Evolutionary conservation across 2,797 vertebrate genomes (phyloP), one percentile per base, ranked within the genome.

Genomic region (Rhadinocentrus ornatus): DNA sequence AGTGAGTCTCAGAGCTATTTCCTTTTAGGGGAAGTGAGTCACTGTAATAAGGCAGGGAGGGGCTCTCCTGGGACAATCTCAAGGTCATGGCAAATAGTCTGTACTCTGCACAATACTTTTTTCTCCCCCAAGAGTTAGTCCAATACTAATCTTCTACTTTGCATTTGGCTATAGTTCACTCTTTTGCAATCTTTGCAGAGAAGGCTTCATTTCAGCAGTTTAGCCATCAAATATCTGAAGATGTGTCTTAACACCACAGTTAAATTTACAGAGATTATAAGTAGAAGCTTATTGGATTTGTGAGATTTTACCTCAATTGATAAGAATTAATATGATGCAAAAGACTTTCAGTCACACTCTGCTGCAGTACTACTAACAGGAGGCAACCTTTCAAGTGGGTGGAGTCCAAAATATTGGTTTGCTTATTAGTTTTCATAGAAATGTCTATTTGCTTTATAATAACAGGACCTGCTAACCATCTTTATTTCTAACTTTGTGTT

Each of bases 11-110:
- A 90, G 86, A 91, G 81, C 72, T 83, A 89, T 92, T 94, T 93
- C 92, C 89, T 94, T 91, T 77, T 89, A 84, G 77, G 87, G 89
- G 86, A 89, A 90, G 87, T 93, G 93, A 95, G 80, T 94, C 92
- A 93, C 78, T 78, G 84, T 82, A 89, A 92, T 90, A 85, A 92
- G 89, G 82, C 85, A 82, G 86, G 89, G 90, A 92, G 92, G 85
- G 84, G 82, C 73, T 87, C 89, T 87, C 83, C 35, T 32, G 83
- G 88, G 87, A 90, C 76, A 54, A 78, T 73, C 85, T 90, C 77
- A 89, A 85, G 83, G 81, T 86, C 68, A 7, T 75, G 58, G 72
- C 82, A 83, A 88, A 86, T 74, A 72, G 82, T 86, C 84, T 68
- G 57, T 69, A 66, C 64, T 67, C 71, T 50, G 69, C 74, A 64